Percentiles rank a stretch among this genome's conserved stretches.
Conservation (phyloP, 2,113 vertebrate species). For the Antennarius striatus region DNA sequence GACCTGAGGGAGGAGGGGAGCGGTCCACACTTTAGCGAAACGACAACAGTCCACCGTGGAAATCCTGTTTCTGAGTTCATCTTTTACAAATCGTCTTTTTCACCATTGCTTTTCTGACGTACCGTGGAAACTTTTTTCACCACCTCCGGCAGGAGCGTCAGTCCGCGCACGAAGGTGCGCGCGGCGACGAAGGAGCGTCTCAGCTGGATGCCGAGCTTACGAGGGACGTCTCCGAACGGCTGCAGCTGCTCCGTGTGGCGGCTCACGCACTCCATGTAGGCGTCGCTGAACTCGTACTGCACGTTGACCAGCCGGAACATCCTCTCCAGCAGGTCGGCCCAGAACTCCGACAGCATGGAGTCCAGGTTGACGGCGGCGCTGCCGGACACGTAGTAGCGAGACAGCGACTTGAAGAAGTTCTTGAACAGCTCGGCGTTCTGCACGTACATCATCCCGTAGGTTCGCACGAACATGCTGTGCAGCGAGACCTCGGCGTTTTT, state of each 20-base stretch:
- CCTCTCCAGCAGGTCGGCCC: conserved; percentile 92
- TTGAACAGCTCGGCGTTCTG: conserved; percentile 96
- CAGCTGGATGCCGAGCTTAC: conserved; percentile 93
- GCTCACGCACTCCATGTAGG: conserved; percentile 96
- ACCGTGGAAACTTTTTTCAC: conserved; percentile 88
- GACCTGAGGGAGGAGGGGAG: conserved; percentile 78
- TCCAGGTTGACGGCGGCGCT: conserved; percentile 89
- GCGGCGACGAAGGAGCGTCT: conserved; percentile 90
- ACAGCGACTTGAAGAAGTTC: conserved; percentile 89
- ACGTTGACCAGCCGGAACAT: conserved; percentile 97
- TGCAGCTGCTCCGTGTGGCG: conserved; percentile 93
- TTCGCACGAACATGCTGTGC: conserved; percentile 94
- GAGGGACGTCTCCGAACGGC: conserved; percentile 94
- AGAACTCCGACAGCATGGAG: conserved; percentile 95
- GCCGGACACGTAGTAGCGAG: conserved; percentile 86
- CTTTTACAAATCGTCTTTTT: background rate
- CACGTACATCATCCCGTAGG: conserved; percentile 93
- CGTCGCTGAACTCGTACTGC: conserved; percentile 91
- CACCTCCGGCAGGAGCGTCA: conserved; percentile 87
- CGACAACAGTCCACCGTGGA: conserved; percentile 3
- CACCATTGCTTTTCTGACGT: background rate
- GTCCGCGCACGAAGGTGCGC: conserved; percentile 90
- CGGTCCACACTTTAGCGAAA: conserved; percentile 23
- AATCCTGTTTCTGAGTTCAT: conserved; percentile 5
- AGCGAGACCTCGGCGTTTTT: conserved; percentile 91